phyloP scores from a whole-genome alignment of 2,113 vertebrate species.

The Eidolon helvum region DNA sequence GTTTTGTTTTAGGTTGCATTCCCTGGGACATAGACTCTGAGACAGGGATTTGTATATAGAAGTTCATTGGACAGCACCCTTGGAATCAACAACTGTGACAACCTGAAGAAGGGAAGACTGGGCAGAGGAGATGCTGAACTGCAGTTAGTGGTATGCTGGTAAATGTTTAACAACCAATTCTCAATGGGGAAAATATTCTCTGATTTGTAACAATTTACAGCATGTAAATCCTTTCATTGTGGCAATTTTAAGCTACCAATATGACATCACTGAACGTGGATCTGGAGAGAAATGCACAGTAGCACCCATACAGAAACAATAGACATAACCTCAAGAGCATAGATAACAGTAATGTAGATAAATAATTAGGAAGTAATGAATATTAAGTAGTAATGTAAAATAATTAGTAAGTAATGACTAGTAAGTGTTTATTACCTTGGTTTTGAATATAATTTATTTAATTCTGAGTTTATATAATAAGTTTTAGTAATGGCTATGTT shows the following conservation, averaged over 20 bases:
- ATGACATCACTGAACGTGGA: neutral
- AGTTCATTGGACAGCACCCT: neutral
- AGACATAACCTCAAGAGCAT: neutral
- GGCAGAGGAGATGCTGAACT: neutral
- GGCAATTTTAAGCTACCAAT: neutral
- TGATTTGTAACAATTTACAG: neutral
- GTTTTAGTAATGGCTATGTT: neutral
- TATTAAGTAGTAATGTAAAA: neutral
- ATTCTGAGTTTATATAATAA: neutral
- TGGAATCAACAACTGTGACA: neutral
- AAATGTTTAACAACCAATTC: neutral
- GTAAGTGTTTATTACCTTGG: neutral
- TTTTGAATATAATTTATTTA: conserved; percentile 38
- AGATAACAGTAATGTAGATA: neutral
- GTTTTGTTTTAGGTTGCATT: neutral
- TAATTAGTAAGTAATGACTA: neutral
- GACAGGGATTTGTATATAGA: neutral
- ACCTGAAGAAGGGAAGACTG: neutral
- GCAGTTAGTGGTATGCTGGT: neutral
- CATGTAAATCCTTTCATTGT: neutral
- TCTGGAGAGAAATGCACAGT: neutral
- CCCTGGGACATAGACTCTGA: neutral
- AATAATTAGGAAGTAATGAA: neutral
- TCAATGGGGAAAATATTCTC: neutral
- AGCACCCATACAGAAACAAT: neutral